phyloP scores from a whole-genome alignment of 2,113 vertebrate genomes.

The Ptychochromis oligacanthus region DNA sequence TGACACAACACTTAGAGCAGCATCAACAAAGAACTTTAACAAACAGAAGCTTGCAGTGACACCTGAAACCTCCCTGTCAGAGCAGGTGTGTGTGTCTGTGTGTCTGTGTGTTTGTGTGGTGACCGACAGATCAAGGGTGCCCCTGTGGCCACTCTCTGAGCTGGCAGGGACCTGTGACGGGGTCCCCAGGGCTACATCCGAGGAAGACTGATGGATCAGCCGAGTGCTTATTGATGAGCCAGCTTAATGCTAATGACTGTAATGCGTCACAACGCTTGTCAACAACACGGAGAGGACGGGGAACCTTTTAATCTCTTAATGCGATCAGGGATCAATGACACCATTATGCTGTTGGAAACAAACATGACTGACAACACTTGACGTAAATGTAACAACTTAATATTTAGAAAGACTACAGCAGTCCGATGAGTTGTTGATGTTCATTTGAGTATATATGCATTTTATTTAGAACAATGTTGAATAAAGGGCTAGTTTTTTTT shows the following conservation, averaged over 20 bases:
- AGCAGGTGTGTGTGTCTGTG: neutral
- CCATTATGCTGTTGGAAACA: conserved; percentile 39
- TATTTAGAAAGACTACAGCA: conserved; percentile 14
- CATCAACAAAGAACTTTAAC: conserved; percentile 22
- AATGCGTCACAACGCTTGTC: conserved; percentile 77
- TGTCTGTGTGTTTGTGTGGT: neutral
- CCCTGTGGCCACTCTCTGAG: conserved; percentile 2
- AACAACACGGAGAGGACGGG: conserved; percentile 67
- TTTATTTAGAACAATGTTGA: neutral
- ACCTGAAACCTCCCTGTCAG: conserved; percentile 14
- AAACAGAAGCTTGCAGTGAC: conserved; percentile 11
- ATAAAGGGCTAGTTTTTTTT: neutral
- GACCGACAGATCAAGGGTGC: conserved; percentile 56
- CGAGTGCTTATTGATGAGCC: conserved; percentile 78
- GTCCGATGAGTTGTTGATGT: conserved; percentile 27
- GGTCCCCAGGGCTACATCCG: conserved; percentile 59
- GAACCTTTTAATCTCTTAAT: conserved; percentile 81
- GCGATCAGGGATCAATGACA: conserved; percentile 68
- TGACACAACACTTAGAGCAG: conserved; percentile 32
- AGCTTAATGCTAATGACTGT: conserved; percentile 77
- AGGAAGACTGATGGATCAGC: conserved; percentile 71
- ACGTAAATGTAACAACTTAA: conserved; percentile 28
- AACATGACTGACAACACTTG: conserved; percentile 42
- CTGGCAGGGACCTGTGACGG: conserved; percentile 16
- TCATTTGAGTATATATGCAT: neutral